A percentile compares a stretch with the other conserved stretches of the same genome.
phyloP scores from a whole-genome alignment of 2,888 invertebrate species.

The Capitulum mitella region DNA sequence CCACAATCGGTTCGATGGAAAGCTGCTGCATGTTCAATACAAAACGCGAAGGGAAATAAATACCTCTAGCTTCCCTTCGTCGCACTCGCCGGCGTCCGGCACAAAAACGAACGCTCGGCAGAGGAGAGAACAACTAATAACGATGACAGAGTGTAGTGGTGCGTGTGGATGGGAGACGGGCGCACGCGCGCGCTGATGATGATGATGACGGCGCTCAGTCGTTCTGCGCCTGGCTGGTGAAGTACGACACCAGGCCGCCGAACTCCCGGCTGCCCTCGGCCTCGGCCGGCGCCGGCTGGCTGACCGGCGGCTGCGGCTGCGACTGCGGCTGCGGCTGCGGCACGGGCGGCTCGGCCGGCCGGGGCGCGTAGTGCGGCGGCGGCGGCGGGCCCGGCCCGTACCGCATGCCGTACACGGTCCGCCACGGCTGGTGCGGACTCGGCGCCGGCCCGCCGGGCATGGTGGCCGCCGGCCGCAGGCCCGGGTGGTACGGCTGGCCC shows the following conservation, averaged over 20 bases:
- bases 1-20: not conserved
- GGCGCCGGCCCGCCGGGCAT: constrained; percentile 14
- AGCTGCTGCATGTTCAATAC: not conserved
- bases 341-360: not conserved
- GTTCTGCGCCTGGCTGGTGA: constrained; percentile 24
- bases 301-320: not conserved
- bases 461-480: not conserved
- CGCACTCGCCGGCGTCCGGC: not conserved
- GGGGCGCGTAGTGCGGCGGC: constrained; percentile 1
- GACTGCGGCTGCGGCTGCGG: not conserved
- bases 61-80: not conserved
- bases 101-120: not conserved
- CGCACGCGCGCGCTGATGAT: no score
- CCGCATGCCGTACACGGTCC: not conserved
- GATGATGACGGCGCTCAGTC: not conserved
- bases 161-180: not conserved
- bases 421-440: constrained; percentile 11
- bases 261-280: constrained; percentile 11
- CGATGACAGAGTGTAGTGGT: not conserved
- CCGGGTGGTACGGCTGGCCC: constrained; percentile 18
- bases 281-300: not conserved
- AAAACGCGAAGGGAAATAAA: not conserved
- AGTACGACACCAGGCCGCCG: constrained; percentile 14
- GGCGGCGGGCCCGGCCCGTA: not conserved
- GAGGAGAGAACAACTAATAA: not conserved